These are phyloP conservation scores for Drosophila cardini DNA, from an alignment of 1,140 invertebrate species.

Conservation along the genomic window DNA sequence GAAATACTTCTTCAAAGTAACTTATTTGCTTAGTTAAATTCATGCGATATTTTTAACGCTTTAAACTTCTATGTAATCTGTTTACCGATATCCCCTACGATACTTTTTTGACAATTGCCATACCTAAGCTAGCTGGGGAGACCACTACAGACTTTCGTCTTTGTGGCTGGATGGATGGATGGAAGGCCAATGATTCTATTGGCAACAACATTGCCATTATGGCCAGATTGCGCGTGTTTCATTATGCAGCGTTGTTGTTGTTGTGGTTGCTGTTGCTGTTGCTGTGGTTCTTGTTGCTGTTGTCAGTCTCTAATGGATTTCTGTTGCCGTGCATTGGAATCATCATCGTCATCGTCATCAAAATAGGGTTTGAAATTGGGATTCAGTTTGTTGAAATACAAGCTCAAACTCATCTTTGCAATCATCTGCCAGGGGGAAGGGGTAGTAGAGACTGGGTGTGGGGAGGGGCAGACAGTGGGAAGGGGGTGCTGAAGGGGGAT, in stretches of 20 bases:
- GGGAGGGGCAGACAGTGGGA: not conserved
- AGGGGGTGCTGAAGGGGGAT: slow-evolving; percentile 13
- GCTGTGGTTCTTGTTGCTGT: slow-evolving; percentile 38
- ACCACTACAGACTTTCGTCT: not conserved
- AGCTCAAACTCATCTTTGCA: slow-evolving; percentile 46
- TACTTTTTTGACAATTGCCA: too few species aligned
- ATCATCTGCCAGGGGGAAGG: slow-evolving; percentile 1
- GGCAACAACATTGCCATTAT: slow-evolving; percentile 63
- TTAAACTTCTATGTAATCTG: too few species aligned
- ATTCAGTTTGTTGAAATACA: slow-evolving; percentile 55
- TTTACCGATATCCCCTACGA: too few species aligned
- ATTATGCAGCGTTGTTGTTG: slow-evolving; percentile 59
- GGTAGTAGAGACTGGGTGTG: too few species aligned
- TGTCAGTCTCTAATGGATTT: slow-evolving; percentile 76
- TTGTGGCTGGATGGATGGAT: slow-evolving; percentile 27
- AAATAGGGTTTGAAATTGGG: slow-evolving; percentile 23
- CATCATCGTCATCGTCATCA: slow-evolving; percentile 11
- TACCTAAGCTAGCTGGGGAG: too few species aligned
- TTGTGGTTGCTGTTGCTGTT: slow-evolving; percentile 24
- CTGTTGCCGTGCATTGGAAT: slow-evolving; percentile 24
- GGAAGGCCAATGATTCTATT: slow-evolving; percentile 60
- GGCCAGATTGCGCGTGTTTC: slow-evolving; percentile 69
- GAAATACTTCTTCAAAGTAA: too few species aligned
- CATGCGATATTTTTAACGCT: too few species aligned
- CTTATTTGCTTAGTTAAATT: too few species aligned